Percentiles rank a stretch among this genome's conserved stretches.
Conservation (phyloP, 2,113 vertebrate species). For the Platanista minor region DNA sequence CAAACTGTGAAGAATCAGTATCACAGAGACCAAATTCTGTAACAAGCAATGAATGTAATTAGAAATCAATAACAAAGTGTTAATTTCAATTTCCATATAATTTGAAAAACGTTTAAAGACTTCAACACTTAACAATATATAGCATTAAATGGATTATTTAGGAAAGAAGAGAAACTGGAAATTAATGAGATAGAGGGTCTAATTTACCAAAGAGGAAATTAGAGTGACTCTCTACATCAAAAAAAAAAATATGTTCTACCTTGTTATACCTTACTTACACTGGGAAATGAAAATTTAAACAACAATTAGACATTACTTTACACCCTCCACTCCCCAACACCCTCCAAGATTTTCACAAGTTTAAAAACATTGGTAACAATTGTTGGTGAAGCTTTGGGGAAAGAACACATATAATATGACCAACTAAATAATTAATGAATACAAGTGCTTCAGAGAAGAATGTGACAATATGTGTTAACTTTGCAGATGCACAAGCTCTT, state of each 20-base stretch:
- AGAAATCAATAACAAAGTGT: neutral
- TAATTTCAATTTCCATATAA: neutral
- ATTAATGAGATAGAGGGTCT: neutral
- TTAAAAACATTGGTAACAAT: neutral
- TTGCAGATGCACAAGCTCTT: neutral
- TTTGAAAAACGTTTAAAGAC: neutral
- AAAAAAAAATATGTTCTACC: neutral
- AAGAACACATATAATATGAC: neutral
- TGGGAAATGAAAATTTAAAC: neutral
- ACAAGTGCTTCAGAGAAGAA: neutral
- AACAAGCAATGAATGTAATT: neutral
- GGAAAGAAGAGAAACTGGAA: neutral
- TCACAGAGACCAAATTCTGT: neutral
- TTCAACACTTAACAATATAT: neutral
- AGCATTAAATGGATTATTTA: neutral
- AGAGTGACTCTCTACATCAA: neutral
- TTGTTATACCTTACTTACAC: neutral
- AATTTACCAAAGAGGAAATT: neutral
- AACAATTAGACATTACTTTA: neutral
- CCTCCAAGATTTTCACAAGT: neutral
- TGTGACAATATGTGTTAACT: neutral
- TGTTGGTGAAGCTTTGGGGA: neutral
- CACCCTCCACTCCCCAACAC: neutral
- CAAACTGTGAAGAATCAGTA: neutral
- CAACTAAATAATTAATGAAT: neutral